Conservation (phyloP, 2,888 invertebrate species). For the Lithophane leautieri region DNA sequence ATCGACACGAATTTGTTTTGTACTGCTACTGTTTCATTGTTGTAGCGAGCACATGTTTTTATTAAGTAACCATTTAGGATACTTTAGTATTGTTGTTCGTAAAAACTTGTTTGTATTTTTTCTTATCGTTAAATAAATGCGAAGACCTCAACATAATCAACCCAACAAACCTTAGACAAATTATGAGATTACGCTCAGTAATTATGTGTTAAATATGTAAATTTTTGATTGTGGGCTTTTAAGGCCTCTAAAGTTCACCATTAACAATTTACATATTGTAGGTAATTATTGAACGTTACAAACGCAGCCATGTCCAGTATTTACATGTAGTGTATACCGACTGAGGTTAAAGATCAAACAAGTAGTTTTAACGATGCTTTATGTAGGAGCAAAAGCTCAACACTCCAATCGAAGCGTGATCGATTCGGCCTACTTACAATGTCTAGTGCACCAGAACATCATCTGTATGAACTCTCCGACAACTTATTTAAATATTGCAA, state of each 20-base stretch:
- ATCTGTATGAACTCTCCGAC: slow-evolving; percentile 26
- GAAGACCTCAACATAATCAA: slow-evolving; percentile 38
- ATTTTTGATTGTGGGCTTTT: slow-evolving; percentile 55
- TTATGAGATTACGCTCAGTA: slow-evolving; percentile 47
- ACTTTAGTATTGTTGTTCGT: slow-evolving; percentile 13
- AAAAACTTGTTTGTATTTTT: slow-evolving; percentile 49
- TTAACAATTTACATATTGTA: slow-evolving; percentile 58
- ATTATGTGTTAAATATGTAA: slow-evolving; percentile 57
- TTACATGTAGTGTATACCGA: slow-evolving; percentile 38
- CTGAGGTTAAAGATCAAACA: slow-evolving; percentile 77
- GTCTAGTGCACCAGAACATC: slow-evolving; percentile 60
- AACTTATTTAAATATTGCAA: slow-evolving; percentile 48
- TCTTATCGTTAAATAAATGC: slow-evolving; percentile 33
- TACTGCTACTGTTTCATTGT: slow-evolving; percentile 60
- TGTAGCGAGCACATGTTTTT: slow-evolving; percentile 43
- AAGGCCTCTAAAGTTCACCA: slow-evolving; percentile 46
- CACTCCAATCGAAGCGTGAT: slow-evolving; percentile 73
- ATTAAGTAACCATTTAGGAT: slow-evolving; percentile 31
- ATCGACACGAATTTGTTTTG: slow-evolving; percentile 54
- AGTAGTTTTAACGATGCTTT: slow-evolving; percentile 69
- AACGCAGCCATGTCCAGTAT: slow-evolving; percentile 41
- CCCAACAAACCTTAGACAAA: slow-evolving; percentile 51
- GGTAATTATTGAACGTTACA: slow-evolving; percentile 52
- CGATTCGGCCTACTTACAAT: slow-evolving; percentile 79
- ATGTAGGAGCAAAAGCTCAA: slow-evolving; percentile 68